Evolutionary conservation across 2,113 vertebrate genomes (phyloP).

Genomic region (Nycticryphes semicollaris): DNA sequence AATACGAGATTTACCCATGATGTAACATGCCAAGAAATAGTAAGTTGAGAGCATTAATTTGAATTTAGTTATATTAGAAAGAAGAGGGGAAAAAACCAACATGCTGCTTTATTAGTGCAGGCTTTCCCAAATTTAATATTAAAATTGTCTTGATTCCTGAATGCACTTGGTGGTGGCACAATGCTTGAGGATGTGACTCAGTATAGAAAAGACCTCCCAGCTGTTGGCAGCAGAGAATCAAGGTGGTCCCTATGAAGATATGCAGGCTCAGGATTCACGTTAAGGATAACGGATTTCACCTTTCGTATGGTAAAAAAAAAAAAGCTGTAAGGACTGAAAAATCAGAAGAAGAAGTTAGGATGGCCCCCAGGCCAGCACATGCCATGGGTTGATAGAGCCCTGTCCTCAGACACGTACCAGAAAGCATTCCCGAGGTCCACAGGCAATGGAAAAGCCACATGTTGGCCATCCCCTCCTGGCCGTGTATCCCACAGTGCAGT

Average conservation of each 20-base stretch:
- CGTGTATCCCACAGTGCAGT: not conserved
- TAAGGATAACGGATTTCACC: not conserved
- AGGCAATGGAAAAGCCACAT: slow-evolving; percentile 32
- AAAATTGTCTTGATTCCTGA: not conserved
- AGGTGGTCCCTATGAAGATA: not conserved
- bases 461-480: not conserved
- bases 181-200: not conserved
- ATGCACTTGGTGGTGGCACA: not conserved
- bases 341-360: not conserved
- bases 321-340: not conserved
- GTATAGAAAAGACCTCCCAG: not conserved
- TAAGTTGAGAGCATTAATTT: slow-evolving; percentile 16
- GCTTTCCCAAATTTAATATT: not conserved
- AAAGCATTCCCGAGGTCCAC: not conserved
- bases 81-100: not conserved
- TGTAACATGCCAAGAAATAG: slow-evolving; percentile 47
- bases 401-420: not conserved
- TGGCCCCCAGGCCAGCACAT: not conserved
- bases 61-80: slow-evolving; percentile 4
- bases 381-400: rapidly evolving
- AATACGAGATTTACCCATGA: slow-evolving; percentile 62
- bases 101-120: not conserved
- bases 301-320: not conserved
- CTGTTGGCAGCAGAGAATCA: not conserved
- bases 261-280: rapidly evolving